phyloP scores from a whole-genome alignment of 2,888 invertebrate species.

The Onchidella celtica region DNA sequence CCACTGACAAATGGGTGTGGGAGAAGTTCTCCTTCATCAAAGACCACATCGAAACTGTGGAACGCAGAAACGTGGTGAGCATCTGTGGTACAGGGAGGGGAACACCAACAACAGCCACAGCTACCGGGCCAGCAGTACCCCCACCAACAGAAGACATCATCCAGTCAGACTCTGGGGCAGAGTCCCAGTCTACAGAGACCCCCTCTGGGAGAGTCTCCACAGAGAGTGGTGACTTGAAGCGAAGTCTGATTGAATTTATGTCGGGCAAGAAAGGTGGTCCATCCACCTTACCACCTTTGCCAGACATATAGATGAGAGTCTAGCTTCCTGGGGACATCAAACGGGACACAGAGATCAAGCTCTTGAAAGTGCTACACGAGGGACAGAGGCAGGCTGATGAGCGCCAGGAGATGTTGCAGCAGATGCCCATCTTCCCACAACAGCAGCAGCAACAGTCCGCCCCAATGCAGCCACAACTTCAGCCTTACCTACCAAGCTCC shows the following conservation, averaged over 20 bases:
- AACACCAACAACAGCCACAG: slow-evolving; percentile 26
- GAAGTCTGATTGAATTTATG: slow-evolving; percentile 53
- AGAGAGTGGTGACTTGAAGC: slow-evolving; percentile 32
- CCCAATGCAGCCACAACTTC: slow-evolving; percentile 1
- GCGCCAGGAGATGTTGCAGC: slow-evolving; percentile 34
- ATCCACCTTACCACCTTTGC: slow-evolving; percentile 51
- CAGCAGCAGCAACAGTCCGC: slow-evolving; percentile 1
- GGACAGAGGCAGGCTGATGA: slow-evolving; percentile 46
- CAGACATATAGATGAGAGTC: slow-evolving; percentile 51
- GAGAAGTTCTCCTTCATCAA: slow-evolving; percentile 47
- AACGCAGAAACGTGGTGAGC: slow-evolving; percentile 44
- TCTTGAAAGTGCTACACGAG: slow-evolving; percentile 49
- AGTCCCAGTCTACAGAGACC: slow-evolving; percentile 33
- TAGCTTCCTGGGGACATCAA: slow-evolving; percentile 46
- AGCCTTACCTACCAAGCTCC: slow-evolving; percentile 1
- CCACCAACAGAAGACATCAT: slow-evolving; percentile 24
- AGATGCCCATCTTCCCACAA: not conserved
- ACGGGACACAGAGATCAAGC: slow-evolving; percentile 46
- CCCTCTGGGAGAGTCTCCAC: slow-evolving; percentile 3
- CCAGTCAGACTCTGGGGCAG: slow-evolving; percentile 27
- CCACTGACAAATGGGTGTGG: slow-evolving; percentile 50
- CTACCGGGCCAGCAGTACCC: slow-evolving; percentile 1
- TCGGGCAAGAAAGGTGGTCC: slow-evolving; percentile 51
- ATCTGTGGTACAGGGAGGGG: slow-evolving; percentile 39
- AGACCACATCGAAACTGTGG: slow-evolving; percentile 49